Conservation (phyloP, 2,113 vertebrate genomes). For the Polyodon spathula region DNA sequence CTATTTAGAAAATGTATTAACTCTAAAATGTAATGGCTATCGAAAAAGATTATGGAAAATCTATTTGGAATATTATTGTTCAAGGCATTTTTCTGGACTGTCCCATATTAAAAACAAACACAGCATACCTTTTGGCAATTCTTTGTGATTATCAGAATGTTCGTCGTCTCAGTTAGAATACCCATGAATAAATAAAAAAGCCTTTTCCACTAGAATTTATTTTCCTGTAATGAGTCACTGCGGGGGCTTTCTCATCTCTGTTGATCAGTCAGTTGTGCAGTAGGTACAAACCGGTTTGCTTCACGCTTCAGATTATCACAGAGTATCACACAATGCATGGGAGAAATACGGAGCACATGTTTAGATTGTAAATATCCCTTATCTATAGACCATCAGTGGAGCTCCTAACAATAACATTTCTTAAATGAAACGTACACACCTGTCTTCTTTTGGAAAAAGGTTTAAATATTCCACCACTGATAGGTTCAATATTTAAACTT, state of each 20-base stretch:
- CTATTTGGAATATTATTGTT: slow-evolving; percentile 15
- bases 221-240: slow-evolving; percentile 45
- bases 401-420: no score
- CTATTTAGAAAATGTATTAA: slow-evolving; percentile 1
- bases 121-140: slow-evolving; percentile 39
- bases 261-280: slow-evolving; percentile 42
- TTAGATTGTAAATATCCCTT: neutral
- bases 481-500: no score
- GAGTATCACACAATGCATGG: slow-evolving; percentile 6
- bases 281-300: slow-evolving; percentile 19
- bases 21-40: slow-evolving; percentile 23
- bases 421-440: no score
- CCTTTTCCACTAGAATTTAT: slow-evolving; percentile 17
- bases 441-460: no score
- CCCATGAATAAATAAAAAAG: slow-evolving; percentile 48
- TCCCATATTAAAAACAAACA: slow-evolving; percentile 44
- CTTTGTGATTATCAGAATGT: slow-evolving; percentile 56
- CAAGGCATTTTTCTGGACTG: slow-evolving; percentile 20
- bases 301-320: slow-evolving; percentile 12
- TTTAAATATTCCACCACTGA: no score
- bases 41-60: slow-evolving; percentile 35
- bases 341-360: neutral
- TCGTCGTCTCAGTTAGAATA: slow-evolving; percentile 59
- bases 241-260: slow-evolving; percentile 44
- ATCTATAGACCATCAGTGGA: neutral